Evolutionary conservation across 2,797 vertebrate species (phyloP).

Genomic region (Sarcophilus harrisii): DNA sequence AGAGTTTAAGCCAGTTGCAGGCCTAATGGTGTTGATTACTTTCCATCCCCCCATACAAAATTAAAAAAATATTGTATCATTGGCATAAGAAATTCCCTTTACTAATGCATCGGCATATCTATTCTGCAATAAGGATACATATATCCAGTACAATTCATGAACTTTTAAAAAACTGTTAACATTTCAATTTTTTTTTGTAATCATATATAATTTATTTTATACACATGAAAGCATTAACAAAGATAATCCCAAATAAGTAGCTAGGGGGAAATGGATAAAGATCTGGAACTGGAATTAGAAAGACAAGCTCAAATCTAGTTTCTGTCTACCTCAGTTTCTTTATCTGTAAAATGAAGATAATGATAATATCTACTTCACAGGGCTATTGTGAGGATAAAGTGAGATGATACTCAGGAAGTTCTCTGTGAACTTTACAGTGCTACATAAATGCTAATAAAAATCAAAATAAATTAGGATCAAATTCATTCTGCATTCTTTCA

Average conservation of each 20-base stretch:
- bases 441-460: background rate
- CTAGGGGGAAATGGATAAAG: background rate
- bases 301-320: background rate
- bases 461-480: background rate
- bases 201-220: background rate
- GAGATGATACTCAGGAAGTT: background rate
- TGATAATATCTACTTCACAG: background rate
- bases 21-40: background rate
- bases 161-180: background rate
- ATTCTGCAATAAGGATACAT: background rate
- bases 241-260: background rate
- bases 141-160: background rate
- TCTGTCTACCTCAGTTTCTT: background rate
- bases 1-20: background rate
- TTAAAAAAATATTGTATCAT: background rate
- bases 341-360: background rate
- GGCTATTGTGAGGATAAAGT: background rate
- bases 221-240: background rate
- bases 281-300: background rate
- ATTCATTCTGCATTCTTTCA: background rate
- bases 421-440: background rate
- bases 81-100: background rate
- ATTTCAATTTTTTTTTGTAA: background rate
- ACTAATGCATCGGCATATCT: background rate
- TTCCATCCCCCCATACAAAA: accelerated